A percentile compares a stretch with the other conserved stretches of the same genome.
These are phyloP conservation scores for Coranthus polyacanthus DNA, from an alignment of 2,797 vertebrate genomes.

Conservation along the genomic window DNA sequence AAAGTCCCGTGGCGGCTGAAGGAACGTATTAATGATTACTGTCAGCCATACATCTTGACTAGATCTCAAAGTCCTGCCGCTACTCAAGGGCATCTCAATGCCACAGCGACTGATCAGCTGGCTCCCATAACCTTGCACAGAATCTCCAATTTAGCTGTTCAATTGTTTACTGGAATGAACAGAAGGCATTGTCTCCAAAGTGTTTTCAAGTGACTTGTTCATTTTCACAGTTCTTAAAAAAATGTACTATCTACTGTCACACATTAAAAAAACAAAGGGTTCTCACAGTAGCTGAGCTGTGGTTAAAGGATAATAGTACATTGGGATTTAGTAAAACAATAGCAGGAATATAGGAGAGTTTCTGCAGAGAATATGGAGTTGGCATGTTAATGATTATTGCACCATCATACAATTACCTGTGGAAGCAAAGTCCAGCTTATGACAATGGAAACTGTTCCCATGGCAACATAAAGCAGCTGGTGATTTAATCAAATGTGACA, in stretches of 20 bases:
- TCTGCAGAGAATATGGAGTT: slow-evolving; percentile 1
- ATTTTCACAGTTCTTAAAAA: neutral
- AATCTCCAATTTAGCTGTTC: slow-evolving; percentile 9
- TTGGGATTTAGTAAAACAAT: slow-evolving; percentile 6
- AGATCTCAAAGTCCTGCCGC: neutral
- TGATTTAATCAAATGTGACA: slow-evolving; percentile 31
- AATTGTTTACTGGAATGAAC: slow-evolving; percentile 38
- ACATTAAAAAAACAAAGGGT: neutral
- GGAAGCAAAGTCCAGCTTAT: slow-evolving; percentile 70
- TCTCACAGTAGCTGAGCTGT: neutral
- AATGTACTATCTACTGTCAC: neutral
- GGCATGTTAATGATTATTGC: slow-evolving; percentile 74
- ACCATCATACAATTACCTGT: slow-evolving; percentile 41
- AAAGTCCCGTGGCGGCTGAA: slow-evolving; percentile 70
- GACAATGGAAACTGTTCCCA: slow-evolving; percentile 45
- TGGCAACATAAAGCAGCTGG: slow-evolving; percentile 37
- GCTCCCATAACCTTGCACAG: slow-evolving; percentile 15
- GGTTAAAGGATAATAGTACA: slow-evolving; percentile 17
- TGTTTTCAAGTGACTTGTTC: neutral
- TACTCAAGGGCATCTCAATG: slow-evolving; percentile 65
- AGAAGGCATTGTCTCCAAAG: slow-evolving; percentile 10
- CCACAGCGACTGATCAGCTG: slow-evolving; percentile 44
- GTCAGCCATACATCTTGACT: neutral
- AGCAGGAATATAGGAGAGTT: slow-evolving; percentile 6
- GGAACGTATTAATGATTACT: slow-evolving; percentile 41